Evolutionary conservation across 2,797 vertebrate genomes (phyloP).

Genomic region (Sebastes miniatus): DNA sequence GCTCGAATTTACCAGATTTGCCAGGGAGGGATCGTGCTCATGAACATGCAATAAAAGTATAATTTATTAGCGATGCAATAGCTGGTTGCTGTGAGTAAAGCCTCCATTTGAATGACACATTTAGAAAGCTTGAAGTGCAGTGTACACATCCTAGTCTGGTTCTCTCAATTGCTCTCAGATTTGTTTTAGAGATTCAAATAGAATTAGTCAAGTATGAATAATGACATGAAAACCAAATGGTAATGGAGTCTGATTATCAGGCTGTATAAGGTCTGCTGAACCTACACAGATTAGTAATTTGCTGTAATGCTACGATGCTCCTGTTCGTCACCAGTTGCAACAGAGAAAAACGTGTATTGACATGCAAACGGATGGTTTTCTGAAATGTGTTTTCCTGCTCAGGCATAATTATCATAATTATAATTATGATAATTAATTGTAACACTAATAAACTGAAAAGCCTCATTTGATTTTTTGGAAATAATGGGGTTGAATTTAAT

Average conservation of each 20-base stretch:
- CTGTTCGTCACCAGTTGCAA: neutral
- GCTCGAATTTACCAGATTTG: neutral
- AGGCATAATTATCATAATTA: slow-evolving; percentile 47
- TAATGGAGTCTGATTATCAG: neutral
- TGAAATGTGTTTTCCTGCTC: slow-evolving; percentile 49
- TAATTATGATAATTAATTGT: slow-evolving; percentile 57
- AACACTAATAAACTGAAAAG: slow-evolving; percentile 44
- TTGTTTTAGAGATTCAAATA: neutral
- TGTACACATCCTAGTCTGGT: neutral
- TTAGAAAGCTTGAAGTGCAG: neutral
- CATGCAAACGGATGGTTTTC: slow-evolving; percentile 31
- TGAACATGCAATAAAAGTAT: neutral
- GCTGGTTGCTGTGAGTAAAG: neutral
- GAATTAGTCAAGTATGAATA: neutral
- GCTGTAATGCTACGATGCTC: neutral
- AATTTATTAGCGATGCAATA: neutral
- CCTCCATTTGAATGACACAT: neutral
- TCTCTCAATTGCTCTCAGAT: neutral
- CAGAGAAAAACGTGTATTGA: slow-evolving; percentile 13
- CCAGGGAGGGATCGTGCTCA: neutral
- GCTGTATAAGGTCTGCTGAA: neutral
- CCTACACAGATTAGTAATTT: slow-evolving; percentile 11
- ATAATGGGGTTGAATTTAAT: slow-evolving; percentile 56
- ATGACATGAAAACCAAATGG: neutral
- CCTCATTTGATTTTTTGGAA: slow-evolving; percentile 36